A percentile compares a stretch with the other conserved stretches of the same genome.
Conservation (phyloP, 2,797 vertebrate genomes). For the Liparis tanakae region DNA sequence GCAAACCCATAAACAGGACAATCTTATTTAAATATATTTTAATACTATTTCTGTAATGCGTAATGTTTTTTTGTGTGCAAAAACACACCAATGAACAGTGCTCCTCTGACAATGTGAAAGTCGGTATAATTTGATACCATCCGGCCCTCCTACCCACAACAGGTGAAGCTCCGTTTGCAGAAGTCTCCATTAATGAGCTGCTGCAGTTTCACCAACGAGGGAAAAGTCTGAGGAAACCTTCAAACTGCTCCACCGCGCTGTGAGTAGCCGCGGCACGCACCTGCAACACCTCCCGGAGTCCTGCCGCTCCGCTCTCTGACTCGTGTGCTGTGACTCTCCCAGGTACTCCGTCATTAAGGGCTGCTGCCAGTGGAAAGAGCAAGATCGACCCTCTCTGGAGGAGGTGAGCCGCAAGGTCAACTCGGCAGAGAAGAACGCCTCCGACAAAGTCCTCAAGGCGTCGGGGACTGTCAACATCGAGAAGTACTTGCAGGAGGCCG, state of each 20-base stretch:
- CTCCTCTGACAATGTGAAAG: neutral
- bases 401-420: constrained; percentile 82
- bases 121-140: neutral
- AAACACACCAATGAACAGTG: neutral
- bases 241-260: constrained; percentile 87
- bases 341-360: constrained; percentile 90
- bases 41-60: neutral
- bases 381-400: constrained; percentile 79
- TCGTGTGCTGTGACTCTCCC: neutral
- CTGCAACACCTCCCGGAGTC: neutral
- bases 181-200: constrained; percentile 86
- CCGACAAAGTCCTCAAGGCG: constrained; percentile 86
- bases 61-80: too few relatives aligned
- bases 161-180: constrained; percentile 94
- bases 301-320: neutral
- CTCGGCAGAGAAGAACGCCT: constrained; percentile 82
- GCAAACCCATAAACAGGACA: neutral
- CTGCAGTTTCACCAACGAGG: constrained; percentile 89
- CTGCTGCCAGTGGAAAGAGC: constrained; percentile 91
- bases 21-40: neutral
- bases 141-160: too few relatives aligned
- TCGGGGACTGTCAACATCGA: constrained; percentile 85
- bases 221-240: constrained; percentile 88
- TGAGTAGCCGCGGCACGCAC: constrained; percentile 66
- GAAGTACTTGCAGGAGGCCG: constrained; percentile 87